Evolutionary conservation across 2,888 invertebrate genomes (phyloP).

Genomic region (Pherbina coryleti): DNA sequence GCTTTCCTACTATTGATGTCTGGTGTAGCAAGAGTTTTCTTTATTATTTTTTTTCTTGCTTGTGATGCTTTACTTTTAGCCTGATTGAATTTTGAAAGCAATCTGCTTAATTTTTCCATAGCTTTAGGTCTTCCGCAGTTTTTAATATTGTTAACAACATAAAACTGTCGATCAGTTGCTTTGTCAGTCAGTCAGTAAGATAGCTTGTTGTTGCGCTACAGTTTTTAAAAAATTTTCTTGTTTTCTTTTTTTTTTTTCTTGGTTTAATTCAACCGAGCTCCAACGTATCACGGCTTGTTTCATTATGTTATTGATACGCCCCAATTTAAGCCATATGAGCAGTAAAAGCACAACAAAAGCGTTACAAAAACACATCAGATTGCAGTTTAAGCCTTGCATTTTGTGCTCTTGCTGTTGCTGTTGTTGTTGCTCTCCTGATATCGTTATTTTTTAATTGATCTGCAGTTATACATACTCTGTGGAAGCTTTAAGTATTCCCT

Average conservation of each 20-base stretch:
- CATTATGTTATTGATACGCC: slow-evolving; percentile 68
- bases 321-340: slow-evolving; percentile 46
- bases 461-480: slow-evolving; percentile 45
- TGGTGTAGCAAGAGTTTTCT: too few species aligned
- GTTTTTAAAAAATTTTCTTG: not conserved
- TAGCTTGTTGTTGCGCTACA: not conserved
- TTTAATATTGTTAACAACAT: slow-evolving; percentile 15
- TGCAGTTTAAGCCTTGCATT: slow-evolving; percentile 26
- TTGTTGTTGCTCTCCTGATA: slow-evolving; percentile 50
- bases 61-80: too few species aligned
- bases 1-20: too few species aligned
- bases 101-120: slow-evolving; percentile 17
- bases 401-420: slow-evolving; percentile 23
- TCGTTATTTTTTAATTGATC: slow-evolving; percentile 69
- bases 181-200: not conserved
- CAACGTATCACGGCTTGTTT: slow-evolving; percentile 54
- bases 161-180: not conserved
- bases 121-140: slow-evolving; percentile 39
- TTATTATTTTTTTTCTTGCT: too few species aligned
- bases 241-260: too few species aligned
- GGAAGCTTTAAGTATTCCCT: not conserved
- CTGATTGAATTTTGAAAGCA: too few species aligned
- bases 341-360: slow-evolving; percentile 10
- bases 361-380: slow-evolving; percentile 17
- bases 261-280: too few species aligned